phyloP scores from a whole-genome alignment of 2,888 invertebrate species.

The Melanostoma scalare region DNA sequence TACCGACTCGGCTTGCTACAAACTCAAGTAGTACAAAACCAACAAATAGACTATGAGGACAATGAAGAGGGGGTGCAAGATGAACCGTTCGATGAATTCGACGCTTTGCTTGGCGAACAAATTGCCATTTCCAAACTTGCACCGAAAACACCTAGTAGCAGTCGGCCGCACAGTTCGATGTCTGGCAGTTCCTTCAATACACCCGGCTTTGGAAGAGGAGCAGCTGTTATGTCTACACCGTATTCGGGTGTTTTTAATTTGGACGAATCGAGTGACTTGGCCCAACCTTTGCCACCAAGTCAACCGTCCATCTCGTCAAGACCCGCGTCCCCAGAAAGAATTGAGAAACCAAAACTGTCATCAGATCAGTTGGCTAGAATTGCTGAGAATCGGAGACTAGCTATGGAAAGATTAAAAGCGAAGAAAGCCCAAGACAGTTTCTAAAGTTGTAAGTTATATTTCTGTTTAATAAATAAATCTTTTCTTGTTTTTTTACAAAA shows the following conservation, averaged over 20 bases:
- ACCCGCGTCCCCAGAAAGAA: slow-evolving; percentile 53
- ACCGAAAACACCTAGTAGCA: slow-evolving; percentile 77
- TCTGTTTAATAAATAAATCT: slow-evolving; percentile 15
- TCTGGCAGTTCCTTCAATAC: slow-evolving; percentile 75
- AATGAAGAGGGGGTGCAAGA: slow-evolving; percentile 80
- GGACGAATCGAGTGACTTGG: slow-evolving; percentile 77
- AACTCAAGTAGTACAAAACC: slow-evolving; percentile 78
- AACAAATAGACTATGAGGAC: slow-evolving; percentile 83
- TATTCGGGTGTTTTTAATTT: slow-evolving; percentile 67
- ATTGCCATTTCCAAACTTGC: slow-evolving; percentile 84
- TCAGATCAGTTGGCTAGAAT: slow-evolving; percentile 87
- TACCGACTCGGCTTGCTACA: slow-evolving; percentile 83
- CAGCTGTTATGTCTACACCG: slow-evolving; percentile 78
- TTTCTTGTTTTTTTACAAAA: slow-evolving; percentile 7
- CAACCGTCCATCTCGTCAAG: slow-evolving; percentile 75
- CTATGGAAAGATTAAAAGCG: slow-evolving; percentile 86
- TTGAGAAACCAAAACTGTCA: slow-evolving; percentile 78
- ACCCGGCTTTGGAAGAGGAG: slow-evolving; percentile 77
- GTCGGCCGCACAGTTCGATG: slow-evolving; percentile 53
- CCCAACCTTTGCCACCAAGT: slow-evolving; percentile 77
- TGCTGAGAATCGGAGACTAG: slow-evolving; percentile 86
- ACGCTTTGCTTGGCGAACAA: slow-evolving; percentile 85
- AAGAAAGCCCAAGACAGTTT: slow-evolving; percentile 76
- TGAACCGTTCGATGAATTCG: slow-evolving; percentile 85
- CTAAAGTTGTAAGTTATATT: neutral